Conservation (phyloP, 2,888 invertebrate species). For the Lypha dubia region DNA sequence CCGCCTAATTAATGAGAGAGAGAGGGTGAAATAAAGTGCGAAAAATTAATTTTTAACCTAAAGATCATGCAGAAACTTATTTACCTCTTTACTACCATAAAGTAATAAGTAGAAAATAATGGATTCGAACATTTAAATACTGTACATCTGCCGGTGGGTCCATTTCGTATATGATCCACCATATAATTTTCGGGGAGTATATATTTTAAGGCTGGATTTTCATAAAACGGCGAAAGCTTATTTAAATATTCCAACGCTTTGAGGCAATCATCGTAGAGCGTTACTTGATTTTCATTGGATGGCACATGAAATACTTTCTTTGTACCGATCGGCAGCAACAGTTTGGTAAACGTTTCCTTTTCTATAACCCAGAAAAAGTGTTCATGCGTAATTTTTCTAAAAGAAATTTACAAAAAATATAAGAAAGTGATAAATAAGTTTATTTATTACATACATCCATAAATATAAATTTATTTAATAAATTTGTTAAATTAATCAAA, state of each 20-base stretch:
- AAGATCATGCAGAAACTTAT: neutral
- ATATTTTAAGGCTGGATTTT: constrained; percentile 76
- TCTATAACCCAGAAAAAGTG: constrained; percentile 80
- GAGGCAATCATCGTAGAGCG: constrained; percentile 81
- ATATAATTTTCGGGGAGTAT: constrained; percentile 80
- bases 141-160: constrained; percentile 81
- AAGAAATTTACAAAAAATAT: neutral
- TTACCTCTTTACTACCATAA: constrained; percentile 82
- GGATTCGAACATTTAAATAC: constrained; percentile 78
- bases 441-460: no score
- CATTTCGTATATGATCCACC: constrained; percentile 80
- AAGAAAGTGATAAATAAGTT: neutral
- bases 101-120: constrained; percentile 81
- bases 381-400: constrained; percentile 60
- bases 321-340: constrained; percentile 81
- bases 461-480: no score
- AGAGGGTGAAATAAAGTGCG: neutral
- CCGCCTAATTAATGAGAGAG: constrained; percentile 74
- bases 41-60: neutral
- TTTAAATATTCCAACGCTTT: constrained; percentile 79
- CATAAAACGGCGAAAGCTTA: constrained; percentile 78
- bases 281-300: constrained; percentile 79
- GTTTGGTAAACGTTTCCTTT: constrained; percentile 78
- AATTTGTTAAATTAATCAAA: neutral
- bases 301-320: constrained; percentile 78